phyloP scores from a whole-genome alignment of 1,140 invertebrate genomes.

The Wiebesia pumilae region DNA sequence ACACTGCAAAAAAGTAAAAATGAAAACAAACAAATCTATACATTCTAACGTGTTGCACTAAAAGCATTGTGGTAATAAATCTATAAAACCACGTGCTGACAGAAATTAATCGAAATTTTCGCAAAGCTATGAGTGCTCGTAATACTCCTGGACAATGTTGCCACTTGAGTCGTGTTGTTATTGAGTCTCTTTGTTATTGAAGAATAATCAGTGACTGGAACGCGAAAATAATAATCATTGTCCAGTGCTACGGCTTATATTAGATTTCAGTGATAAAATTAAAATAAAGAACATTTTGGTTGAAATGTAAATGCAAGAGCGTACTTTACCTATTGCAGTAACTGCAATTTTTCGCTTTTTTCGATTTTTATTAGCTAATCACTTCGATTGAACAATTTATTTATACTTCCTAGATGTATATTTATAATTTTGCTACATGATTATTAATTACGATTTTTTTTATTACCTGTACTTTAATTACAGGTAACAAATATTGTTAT shows the following conservation, averaged over 20 bases:
- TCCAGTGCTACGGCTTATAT: not conserved
- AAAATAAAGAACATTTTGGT: not conserved
- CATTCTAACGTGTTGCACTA: not conserved
- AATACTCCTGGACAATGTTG: conserved; percentile 19
- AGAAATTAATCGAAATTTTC: conserved; percentile 46
- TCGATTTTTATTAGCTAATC: not conserved
- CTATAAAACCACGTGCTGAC: conserved; percentile 15
- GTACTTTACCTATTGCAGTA: not conserved
- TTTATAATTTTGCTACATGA: not conserved
- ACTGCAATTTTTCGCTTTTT: not conserved
- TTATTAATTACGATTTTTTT: not conserved
- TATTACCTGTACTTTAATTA: no score
- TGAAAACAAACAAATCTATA: not conserved
- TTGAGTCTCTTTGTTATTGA: conserved; percentile 2
- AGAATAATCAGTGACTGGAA: conserved; percentile 1
- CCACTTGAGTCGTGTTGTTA: not conserved
- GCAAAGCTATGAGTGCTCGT: conserved; percentile 7
- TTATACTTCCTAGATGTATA: not conserved
- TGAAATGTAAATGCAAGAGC: not conserved
- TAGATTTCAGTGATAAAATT: not conserved
- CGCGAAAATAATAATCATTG: conserved; percentile 20
- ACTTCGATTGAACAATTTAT: not conserved
- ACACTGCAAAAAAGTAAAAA: not conserved
- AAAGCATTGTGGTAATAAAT: conserved; percentile 32
- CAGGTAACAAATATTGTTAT: no score